phyloP scores from a whole-genome alignment of 2,797 vertebrate species.

The Trichosurus vulpecula region DNA sequence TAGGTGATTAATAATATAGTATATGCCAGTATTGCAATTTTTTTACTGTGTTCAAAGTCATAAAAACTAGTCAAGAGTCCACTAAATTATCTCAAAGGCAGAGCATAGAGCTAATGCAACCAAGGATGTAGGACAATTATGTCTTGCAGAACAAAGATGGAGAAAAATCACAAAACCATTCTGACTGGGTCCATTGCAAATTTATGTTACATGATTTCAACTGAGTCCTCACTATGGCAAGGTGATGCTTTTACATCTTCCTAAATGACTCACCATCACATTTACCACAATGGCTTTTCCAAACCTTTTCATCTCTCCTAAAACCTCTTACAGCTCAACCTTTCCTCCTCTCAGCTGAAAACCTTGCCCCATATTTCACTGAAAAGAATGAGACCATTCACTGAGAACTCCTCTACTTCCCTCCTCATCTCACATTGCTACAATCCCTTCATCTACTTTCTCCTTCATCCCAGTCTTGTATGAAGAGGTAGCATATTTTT shows the following conservation, averaged over 20 bases:
- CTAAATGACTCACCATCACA: no score
- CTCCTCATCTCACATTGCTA: neutral
- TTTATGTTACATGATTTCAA: neutral
- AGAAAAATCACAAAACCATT: neutral
- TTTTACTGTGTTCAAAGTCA: neutral
- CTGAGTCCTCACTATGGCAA: no score
- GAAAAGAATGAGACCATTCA: neutral
- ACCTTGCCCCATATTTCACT: neutral
- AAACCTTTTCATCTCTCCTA: neutral
- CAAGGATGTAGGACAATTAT: neutral
- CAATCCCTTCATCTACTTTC: neutral
- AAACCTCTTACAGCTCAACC: neutral
- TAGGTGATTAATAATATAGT: neutral
- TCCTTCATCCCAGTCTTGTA: neutral
- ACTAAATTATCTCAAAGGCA: neutral
- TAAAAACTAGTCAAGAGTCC: neutral
- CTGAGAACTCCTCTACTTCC: neutral
- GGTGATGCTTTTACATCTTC: no score
- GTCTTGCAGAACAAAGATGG: no score
- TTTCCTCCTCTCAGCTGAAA: neutral
- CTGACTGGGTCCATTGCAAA: neutral
- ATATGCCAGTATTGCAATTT: neutral
- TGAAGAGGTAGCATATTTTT: neutral
- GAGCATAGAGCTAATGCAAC: neutral
- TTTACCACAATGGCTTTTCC: no score